Evolutionary conservation across 2,113 vertebrate species (phyloP).

Genomic region (Zapornia atra): DNA sequence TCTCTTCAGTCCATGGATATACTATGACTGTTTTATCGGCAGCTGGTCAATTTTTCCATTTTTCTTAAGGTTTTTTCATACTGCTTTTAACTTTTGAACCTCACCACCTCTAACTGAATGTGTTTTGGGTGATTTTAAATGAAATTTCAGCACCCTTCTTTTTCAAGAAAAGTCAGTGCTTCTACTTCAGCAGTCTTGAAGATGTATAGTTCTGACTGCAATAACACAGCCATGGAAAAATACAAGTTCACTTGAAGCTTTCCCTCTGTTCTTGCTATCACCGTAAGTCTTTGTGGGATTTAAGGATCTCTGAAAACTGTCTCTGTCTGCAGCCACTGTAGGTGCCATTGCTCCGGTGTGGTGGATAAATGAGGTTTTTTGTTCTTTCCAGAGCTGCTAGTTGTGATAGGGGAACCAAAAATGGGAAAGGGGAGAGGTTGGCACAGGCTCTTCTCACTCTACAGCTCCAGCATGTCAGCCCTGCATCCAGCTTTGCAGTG

Average conservation of each 20-base stretch:
- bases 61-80: background rate
- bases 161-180: background rate
- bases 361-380: background rate
- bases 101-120: background rate
- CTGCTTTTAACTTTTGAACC: background rate
- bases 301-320: background rate
- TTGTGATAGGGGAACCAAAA: background rate
- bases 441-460: background rate
- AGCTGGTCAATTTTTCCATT: background rate
- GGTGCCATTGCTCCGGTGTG: background rate
- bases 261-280: background rate
- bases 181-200: background rate
- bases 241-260: background rate
- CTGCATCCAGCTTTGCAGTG: background rate
- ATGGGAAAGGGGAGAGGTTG: background rate
- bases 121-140: background rate
- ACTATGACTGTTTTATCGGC: background rate
- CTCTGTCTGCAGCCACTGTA: background rate
- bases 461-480: accelerated
- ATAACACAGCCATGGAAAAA: background rate
- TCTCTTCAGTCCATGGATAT: background rate
- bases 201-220: background rate
- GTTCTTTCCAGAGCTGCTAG: background rate
- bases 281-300: background rate
- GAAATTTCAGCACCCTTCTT: background rate